Evolutionary conservation across 2,888 invertebrate genomes (phyloP), one percentile per base, ranked within the genome.

Genomic region (Baronia brevicornis): DNA sequence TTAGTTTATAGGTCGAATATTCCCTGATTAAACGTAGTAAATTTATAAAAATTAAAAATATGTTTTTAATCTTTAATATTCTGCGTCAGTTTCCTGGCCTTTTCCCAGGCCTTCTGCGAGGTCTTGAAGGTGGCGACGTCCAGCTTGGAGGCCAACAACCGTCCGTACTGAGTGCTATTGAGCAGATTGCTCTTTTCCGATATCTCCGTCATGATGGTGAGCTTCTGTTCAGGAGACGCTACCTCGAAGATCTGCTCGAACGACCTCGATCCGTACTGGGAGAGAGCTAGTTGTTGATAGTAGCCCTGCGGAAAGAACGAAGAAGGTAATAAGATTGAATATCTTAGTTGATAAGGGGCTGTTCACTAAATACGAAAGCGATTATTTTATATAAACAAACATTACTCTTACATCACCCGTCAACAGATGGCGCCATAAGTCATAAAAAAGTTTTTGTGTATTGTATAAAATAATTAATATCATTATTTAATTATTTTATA

Each of bases 231-330:
- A 0, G 86, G 60, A 2, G 85, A 84, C 0, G 90, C 86, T 1
- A 78, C 84, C 2, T 82, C 72, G 87, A 92, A 94, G 1, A 94
- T 70, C 19, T 88, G 87, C 29, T 95, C 95, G 36, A 95, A 75
- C 0, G 90, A 89, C 2, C 93, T 86, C 0, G 94, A 95, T 0
- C 95, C 95, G 64, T 90, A 88, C 39, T 90, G 89, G 0, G 89
- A 87, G 1, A 88, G 66, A 0, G 92, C 93, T 38, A 95, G 64
- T 29, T 86, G 84, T 40, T 89, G 89, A 72, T 90, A 90, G 46
- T 75, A 77, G 0, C 90, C 91, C 87, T 89, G 63, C 0, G 39
- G 44, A 6, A 9, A n/a, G n/a, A n/a, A n/a, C n/a, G n/a, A n/a
- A n/a, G n/a, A n/a, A n/a, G n/a, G n/a, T n/a, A n/a, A n/a, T n/a